Conservation (phyloP, 2,797 vertebrate species). For the Eurystomus glaucurus region DNA sequence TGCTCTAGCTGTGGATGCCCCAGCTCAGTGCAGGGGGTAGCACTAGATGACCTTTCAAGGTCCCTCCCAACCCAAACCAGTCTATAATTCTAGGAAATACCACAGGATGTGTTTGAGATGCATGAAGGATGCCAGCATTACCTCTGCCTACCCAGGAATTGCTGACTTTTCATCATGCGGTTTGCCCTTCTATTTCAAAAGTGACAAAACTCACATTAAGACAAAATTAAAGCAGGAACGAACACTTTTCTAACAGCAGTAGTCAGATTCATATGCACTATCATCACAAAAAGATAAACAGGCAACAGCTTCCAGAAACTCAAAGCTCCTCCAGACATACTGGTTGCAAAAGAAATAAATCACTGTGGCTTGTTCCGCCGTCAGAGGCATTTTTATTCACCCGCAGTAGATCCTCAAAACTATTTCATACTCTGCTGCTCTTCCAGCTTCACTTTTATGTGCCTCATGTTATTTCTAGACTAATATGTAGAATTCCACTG, state of each 20-base stretch:
- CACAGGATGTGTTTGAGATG: not conserved
- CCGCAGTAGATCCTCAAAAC: not conserved
- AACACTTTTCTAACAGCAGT: not conserved
- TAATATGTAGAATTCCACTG: slow-evolving; percentile 6
- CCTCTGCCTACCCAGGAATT: not conserved
- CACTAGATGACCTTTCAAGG: too few species aligned
- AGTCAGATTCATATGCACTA: not conserved
- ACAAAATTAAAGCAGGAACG: not conserved
- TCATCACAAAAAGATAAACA: not conserved
- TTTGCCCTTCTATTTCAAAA: not conserved
- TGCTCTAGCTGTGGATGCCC: too few species aligned
- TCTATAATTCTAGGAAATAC: not conserved
- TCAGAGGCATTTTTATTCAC: not conserved
- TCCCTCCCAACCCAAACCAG: too few species aligned
- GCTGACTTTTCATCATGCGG: not conserved
- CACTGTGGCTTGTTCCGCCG: not conserved
- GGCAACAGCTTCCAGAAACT: not conserved
- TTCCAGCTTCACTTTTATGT: not conserved
- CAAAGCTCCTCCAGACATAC: not conserved
- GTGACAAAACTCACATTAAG: not conserved
- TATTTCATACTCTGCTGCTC: not conserved
- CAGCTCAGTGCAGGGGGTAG: too few species aligned
- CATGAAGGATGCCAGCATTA: not conserved
- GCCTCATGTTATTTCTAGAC: not conserved
- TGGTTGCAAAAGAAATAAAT: not conserved